phyloP scores from a whole-genome alignment of 2,113 vertebrate genomes.

The Amblyornis subalaris region DNA sequence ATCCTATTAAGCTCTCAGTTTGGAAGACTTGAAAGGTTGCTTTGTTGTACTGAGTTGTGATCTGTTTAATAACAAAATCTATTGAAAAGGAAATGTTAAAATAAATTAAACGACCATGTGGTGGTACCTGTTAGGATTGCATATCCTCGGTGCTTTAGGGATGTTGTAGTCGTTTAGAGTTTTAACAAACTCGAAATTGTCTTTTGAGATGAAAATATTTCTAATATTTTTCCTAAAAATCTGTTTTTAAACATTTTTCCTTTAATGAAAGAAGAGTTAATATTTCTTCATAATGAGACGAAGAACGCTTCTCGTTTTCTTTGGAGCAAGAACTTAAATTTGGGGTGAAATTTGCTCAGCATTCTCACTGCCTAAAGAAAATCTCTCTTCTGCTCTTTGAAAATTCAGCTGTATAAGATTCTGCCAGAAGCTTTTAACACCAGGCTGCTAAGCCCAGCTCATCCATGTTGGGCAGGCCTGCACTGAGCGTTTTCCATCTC shows the following conservation, averaged over 20 bases:
- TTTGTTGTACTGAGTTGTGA: not conserved
- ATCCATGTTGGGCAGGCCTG: fast-evolving
- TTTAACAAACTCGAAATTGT: not conserved
- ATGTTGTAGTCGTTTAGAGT: not conserved
- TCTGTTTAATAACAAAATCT: not conserved
- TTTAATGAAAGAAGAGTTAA: not conserved
- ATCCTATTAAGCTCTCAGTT: not conserved
- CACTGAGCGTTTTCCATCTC: not conserved
- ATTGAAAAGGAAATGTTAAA: not conserved
- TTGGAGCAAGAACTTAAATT: not conserved
- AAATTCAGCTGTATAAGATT: not conserved
- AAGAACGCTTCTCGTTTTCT: not conserved
- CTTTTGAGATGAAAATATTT: not conserved
- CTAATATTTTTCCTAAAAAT: not conserved
- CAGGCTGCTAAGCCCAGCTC: not conserved
- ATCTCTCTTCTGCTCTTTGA: not conserved
- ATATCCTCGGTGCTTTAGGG: not conserved
- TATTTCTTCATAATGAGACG: not conserved
- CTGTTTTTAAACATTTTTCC: not conserved
- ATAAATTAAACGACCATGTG: fast-evolving
- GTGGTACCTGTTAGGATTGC: not conserved
- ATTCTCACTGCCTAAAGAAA: not conserved
- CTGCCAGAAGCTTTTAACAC: not conserved
- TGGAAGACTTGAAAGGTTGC: not conserved
- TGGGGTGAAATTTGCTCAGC: not conserved